Base-by-base conservation (phyloP, 2,113 vertebrate species). In the Garra rufa region DNA sequence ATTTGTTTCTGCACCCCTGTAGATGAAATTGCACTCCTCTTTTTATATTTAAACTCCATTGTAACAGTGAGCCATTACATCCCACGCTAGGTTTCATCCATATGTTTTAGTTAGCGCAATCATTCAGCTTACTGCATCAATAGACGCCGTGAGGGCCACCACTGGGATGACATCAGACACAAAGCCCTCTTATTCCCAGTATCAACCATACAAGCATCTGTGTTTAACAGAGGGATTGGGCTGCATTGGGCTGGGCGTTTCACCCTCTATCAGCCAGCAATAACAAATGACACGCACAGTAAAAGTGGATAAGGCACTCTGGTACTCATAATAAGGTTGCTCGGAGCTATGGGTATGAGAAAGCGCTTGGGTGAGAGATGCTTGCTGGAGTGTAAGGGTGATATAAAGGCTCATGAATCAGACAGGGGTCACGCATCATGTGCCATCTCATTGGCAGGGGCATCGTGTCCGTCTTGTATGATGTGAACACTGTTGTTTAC, bases 401-500 rank as follows among this genome's bases (percentile, higher is more conserved):
- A 28, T 83, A 43, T 52, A 76, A 41, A 76, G 52, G 44, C 52
- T 46, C 26, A 55, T 19, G 48, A 50, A 71, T 24, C 57, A 44
- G 43, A 57, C 19, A 30, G 76, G 70, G 63, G 76, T 84, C 84
- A 86, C 67, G 77, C 76, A 70, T 81, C 55, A 43, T 50, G 19
- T 83, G 24, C 10, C 8, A 13, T 75, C 44, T 74, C 44, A 74
- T 81, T 73, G 55, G 61, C 76, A 55, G 83, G 65, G 21, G 50
- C 65, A 80, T 30, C 11, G 59, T 9, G 28, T 84, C 76, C 57
- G n/a, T 81, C 61, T 55, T 41, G 41, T 74, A 48, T 75, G 83
- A 87, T 52, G 77, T 46, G 82, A 34, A 67, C 76, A 78, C 44
- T 69, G 74, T 81, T 93, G 92, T 93, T 93, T 93, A 94, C 91